These are phyloP conservation scores for Silurus lanzhouensis DNA, from an alignment of 2,797 vertebrate species.

Conservation along the genomic window DNA sequence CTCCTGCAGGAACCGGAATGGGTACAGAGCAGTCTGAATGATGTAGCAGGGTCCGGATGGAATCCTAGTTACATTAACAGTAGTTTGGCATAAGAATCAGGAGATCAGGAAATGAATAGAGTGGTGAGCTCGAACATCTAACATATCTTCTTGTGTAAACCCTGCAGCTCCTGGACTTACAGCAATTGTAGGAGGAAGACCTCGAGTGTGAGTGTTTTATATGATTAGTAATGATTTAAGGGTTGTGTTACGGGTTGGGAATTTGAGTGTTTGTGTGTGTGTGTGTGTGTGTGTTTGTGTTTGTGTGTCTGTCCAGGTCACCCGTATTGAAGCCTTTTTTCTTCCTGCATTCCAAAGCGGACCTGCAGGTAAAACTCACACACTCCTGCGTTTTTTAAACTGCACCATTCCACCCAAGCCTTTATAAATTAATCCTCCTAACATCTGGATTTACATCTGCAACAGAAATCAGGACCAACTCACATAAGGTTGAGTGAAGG, in stretches of 20 bases:
- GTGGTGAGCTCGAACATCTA: neutral
- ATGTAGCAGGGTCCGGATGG: no score
- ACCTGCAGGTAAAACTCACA: conserved; percentile 73
- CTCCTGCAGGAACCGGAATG: conserved; percentile 85
- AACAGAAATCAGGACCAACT: no score
- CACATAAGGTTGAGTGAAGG: no score
- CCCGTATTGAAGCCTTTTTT: conserved; percentile 86
- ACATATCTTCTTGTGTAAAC: conserved; percentile 13
- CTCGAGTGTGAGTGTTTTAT: conserved; percentile 76
- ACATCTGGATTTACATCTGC: no score
- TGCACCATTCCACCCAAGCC: no score
- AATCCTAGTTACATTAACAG: no score
- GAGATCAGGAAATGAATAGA: neutral
- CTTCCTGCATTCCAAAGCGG: conserved; percentile 79
- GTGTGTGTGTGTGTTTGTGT: neutral
- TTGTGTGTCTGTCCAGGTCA: conserved; percentile 68
- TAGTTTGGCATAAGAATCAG: neutral
- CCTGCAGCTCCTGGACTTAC: conserved; percentile 81
- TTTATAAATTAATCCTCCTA: no score
- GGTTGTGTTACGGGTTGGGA: neutral
- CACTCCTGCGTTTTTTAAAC: neutral
- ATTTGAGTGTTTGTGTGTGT: neutral
- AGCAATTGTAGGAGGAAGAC: conserved; percentile 78
- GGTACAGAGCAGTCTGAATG: conserved; percentile 64
- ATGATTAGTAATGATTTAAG: neutral